Percentiles rank a stretch among this genome's conserved stretches.
Conservation (phyloP, 2,113 vertebrate species). For the Nannospalax galili region DNA sequence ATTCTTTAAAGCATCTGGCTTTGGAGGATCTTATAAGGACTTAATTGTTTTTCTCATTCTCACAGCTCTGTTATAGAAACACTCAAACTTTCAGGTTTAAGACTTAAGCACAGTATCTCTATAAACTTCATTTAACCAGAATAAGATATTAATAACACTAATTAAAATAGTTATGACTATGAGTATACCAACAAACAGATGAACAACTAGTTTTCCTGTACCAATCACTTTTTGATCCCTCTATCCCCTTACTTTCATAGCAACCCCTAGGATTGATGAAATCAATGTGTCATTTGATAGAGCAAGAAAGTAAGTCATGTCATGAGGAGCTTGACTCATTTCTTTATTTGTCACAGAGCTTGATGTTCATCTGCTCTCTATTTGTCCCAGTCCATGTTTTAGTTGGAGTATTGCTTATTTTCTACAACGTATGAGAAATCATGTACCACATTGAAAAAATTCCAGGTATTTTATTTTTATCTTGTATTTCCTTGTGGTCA, state of each 20-base stretch:
- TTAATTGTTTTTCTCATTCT: not conserved
- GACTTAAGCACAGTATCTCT: not conserved
- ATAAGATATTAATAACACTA: not conserved
- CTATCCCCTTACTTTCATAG: constrained; percentile 1
- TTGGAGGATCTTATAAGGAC: not conserved
- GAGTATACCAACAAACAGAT: not conserved
- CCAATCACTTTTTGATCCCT: not conserved
- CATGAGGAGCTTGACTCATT: not conserved
- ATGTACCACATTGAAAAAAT: not conserved
- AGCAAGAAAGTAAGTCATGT: not conserved
- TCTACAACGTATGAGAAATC: not conserved
- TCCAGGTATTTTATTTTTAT: not conserved
- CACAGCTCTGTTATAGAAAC: not conserved
- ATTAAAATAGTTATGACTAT: constrained; percentile 30
- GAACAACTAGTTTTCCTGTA: constrained; percentile 12
- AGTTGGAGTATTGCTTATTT: not conserved
- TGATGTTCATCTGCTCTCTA: not conserved
- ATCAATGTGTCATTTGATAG: not conserved
- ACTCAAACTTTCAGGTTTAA: not conserved
- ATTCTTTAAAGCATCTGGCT: not conserved
- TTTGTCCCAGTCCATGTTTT: not conserved
- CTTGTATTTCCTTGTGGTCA: not conserved
- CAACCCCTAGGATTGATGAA: not conserved
- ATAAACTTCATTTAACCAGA: not conserved
- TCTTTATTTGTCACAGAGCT: not conserved